Percentiles rank a stretch among this genome's conserved stretches.
phyloP scores from a whole-genome alignment of 2,113 vertebrate species.

The Cisticola juncidis region DNA sequence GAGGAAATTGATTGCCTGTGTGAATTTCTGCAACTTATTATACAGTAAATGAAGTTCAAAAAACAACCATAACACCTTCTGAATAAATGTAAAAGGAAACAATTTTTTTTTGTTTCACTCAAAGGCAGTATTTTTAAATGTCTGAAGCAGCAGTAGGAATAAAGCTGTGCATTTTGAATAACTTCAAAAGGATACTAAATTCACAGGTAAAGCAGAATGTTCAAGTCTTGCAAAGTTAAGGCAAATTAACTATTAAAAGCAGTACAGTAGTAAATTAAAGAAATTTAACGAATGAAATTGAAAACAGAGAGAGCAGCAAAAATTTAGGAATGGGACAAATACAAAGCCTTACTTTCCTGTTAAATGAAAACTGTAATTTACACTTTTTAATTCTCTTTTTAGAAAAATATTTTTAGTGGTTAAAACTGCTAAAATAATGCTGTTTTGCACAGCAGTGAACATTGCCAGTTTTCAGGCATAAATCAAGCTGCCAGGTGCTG shows the following conservation, averaged over 20 bases:
- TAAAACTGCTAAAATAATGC: background rate
- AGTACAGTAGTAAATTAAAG: background rate
- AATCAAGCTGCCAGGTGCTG: background rate
- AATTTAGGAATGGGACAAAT: background rate
- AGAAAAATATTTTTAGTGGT: background rate
- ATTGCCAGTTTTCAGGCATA: background rate
- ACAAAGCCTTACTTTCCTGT: background rate
- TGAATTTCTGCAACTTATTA: background rate
- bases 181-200: background rate
- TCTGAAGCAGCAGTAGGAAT: background rate
- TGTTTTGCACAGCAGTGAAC: background rate
- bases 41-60: background rate
- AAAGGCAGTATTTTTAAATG: background rate
- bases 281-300: background rate
- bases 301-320: background rate
- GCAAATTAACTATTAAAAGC: background rate
- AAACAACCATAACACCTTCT: background rate
- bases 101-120: background rate
- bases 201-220: background rate
- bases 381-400: accelerated
- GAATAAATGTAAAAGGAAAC: background rate
- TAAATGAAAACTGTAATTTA: background rate
- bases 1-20: background rate
- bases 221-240: background rate
- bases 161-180: background rate